These are phyloP conservation scores for Digitonthophagus gazella DNA, from an alignment of 2,888 invertebrate genomes.

Conservation along the genomic window DNA sequence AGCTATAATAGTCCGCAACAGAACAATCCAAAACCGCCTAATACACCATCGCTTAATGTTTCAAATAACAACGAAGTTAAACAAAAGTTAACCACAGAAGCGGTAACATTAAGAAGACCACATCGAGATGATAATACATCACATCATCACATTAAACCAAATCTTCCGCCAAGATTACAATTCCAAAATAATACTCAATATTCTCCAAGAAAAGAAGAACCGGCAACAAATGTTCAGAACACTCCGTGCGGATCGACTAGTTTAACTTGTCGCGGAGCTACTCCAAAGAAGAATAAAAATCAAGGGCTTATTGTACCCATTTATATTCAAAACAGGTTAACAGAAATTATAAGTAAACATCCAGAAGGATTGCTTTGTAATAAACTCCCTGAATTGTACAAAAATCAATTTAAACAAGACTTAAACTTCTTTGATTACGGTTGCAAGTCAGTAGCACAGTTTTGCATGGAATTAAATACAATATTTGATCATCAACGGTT, in stretches of 20 bases:
- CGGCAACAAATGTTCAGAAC: no score
- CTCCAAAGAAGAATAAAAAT: neutral
- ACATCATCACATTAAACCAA: no score
- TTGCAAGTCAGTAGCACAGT: conserved; percentile 41
- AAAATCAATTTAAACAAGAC: conserved; percentile 38
- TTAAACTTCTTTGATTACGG: conserved; percentile 42
- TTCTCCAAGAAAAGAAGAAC: no score
- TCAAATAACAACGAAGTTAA: neutral
- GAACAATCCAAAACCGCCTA: neutral
- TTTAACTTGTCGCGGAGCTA: neutral
- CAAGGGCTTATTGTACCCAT: neutral
- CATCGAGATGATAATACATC: no score
- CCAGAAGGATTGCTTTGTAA: neutral
- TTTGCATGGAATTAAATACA: conserved; percentile 41
- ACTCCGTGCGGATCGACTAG: no score
- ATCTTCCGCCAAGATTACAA: no score
- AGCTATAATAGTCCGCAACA: conserved; percentile 1
- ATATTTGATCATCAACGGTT: conserved; percentile 43
- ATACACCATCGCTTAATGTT: neutral
- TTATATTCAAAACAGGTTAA: neutral
- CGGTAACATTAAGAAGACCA: no score
- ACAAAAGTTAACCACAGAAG: neutral
- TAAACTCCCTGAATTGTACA: conserved; percentile 24
- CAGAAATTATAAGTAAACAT: neutral
- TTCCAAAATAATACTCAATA: no score